Evolutionary conservation across 2,888 invertebrate species (phyloP).

Genomic region (Antheraea assamensis): DNA sequence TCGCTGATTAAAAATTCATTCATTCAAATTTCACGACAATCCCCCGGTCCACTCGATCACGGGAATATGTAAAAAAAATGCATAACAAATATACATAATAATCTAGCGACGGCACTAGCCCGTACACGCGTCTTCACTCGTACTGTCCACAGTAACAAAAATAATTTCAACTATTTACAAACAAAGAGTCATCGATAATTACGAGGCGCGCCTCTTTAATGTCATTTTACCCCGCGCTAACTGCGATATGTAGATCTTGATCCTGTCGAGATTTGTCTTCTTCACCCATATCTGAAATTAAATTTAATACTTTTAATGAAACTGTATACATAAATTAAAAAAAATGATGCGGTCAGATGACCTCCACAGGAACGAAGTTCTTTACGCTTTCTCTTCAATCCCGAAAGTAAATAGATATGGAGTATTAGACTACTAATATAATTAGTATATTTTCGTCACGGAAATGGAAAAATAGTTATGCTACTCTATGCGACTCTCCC

Average conservation of each 20-base stretch:
- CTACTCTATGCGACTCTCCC: no score
- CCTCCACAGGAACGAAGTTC: no score
- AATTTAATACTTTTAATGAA: conserved; percentile 10
- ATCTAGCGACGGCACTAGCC: conserved; percentile 23
- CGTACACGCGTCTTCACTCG: conserved; percentile 24
- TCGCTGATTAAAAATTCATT: not conserved
- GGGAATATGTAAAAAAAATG: conserved; percentile 13
- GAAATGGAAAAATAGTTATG: no score
- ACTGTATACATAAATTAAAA: not conserved
- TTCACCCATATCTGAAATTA: conserved; percentile 92
- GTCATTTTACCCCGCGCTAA: conserved; percentile 94
- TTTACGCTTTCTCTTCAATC: no score
- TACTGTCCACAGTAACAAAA: conserved; percentile 27
- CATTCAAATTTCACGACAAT: not conserved
- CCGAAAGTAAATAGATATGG: no score
- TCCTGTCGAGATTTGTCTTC: conserved; percentile 87
- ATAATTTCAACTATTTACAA: conserved; percentile 25
- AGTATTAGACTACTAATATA: no score
- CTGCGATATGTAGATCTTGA: conserved; percentile 92
- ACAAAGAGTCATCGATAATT: conserved; percentile 37
- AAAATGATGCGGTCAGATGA: not conserved
- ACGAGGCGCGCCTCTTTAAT: conserved; percentile 92
- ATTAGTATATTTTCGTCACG: no score
- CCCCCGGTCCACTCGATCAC: not conserved
- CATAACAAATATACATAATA: conserved; percentile 15